These are phyloP conservation scores for Suncus etruscus DNA, from an alignment of 2,113 vertebrate species.

Conservation along the genomic window DNA sequence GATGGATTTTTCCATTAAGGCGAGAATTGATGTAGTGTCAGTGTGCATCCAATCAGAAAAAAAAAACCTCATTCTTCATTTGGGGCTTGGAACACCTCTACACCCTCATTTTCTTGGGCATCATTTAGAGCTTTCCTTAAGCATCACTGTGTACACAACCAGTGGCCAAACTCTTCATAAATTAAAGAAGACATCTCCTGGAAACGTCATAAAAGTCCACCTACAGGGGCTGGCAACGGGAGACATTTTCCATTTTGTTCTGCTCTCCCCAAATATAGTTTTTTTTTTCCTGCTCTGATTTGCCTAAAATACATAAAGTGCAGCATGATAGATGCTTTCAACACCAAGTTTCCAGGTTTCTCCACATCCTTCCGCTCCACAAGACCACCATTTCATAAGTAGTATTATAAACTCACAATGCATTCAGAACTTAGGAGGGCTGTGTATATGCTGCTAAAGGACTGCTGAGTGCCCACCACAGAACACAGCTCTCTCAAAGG, in stretches of 20 bases:
- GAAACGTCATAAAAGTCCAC: slow-evolving; percentile 56
- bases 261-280: not conserved
- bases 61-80: not conserved
- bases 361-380: not conserved
- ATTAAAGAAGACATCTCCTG: slow-evolving; percentile 19
- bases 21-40: not conserved
- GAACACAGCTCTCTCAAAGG: not conserved
- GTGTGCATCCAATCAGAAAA: not conserved
- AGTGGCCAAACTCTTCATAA: slow-evolving; percentile 35
- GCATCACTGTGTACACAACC: not conserved
- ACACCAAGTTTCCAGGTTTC: not conserved
- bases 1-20: not conserved
- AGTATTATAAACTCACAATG: not conserved
- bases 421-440: not conserved
- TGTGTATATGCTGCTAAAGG: not conserved
- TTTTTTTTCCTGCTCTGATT: not conserved
- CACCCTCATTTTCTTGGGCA: slow-evolving; percentile 2
- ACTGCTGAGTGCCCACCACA: not conserved
- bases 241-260: not conserved
- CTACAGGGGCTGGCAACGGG: not conserved
- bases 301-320: not conserved
- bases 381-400: not conserved
- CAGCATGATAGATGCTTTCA: not conserved
- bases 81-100: not conserved
- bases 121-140: slow-evolving; percentile 34